Conservation (phyloP, 1,140 invertebrate species). For the Trichonephila clavata region DNA sequence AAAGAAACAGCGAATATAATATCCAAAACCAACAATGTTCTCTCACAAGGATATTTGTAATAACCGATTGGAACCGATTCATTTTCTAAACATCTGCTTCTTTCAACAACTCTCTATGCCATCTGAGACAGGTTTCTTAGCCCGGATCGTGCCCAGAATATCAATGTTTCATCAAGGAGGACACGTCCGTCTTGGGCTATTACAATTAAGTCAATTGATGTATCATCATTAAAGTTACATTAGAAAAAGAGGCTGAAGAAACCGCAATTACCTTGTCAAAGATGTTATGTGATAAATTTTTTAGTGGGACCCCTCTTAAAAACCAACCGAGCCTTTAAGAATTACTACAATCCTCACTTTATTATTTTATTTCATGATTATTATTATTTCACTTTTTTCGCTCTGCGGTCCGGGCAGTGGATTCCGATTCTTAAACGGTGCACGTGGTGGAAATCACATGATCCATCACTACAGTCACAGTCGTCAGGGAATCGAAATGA, state of each 20-base stretch:
- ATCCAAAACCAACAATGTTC: not conserved
- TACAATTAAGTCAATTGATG: slow-evolving; percentile 71
- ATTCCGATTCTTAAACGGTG: not conserved
- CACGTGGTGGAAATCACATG: slow-evolving; percentile 30
- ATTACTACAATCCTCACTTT: not conserved
- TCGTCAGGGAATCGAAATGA: slow-evolving; percentile 53
- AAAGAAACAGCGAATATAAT: not conserved
- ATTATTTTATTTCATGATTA: slow-evolving; percentile 6
- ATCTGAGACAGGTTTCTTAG: slow-evolving; percentile 8
- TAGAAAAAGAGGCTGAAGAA: slow-evolving; percentile 58
- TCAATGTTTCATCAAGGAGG: slow-evolving; percentile 25
- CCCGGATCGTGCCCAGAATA: slow-evolving; percentile 38
- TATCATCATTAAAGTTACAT: slow-evolving; percentile 72
- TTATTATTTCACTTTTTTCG: not conserved
- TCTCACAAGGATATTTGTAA: not conserved
- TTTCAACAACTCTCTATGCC: not conserved
- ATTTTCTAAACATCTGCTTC: slow-evolving; percentile 36
- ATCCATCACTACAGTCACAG: slow-evolving; percentile 55
- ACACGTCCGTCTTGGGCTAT: slow-evolving; percentile 65
- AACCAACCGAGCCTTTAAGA: not conserved
- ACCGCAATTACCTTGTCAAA: slow-evolving; percentile 73
- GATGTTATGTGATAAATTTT: slow-evolving; percentile 69
- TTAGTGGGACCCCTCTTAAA: not conserved
- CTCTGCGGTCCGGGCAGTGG: not conserved
- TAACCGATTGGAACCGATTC: not conserved